These are phyloP conservation scores for Hoplias malabaricus DNA, from an alignment of 2,113 vertebrate species.

Conservation along the genomic window DNA sequence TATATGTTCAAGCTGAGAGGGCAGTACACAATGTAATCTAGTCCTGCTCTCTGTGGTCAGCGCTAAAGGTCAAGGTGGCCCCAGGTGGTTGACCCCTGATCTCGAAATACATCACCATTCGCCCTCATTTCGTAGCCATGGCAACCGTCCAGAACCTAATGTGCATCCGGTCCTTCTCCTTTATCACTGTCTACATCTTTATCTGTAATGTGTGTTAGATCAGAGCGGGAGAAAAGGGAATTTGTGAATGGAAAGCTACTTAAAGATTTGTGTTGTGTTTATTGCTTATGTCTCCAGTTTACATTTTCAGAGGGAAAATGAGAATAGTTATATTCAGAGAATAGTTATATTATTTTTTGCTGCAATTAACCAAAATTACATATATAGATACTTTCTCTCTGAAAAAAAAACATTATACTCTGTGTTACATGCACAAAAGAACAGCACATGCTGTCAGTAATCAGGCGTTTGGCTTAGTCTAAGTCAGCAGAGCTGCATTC, in stretches of 20 bases:
- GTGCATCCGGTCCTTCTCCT: slow-evolving; percentile 3
- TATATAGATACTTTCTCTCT: too few species aligned
- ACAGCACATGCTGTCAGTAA: background rate
- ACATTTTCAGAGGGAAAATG: too few species aligned
- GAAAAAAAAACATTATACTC: background rate
- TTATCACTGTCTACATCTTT: background rate
- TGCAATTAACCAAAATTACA: too few species aligned
- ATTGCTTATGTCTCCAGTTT: too few species aligned
- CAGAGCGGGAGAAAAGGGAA: background rate
- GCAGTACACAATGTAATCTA: background rate
- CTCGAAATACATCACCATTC: background rate
- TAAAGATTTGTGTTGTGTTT: background rate
- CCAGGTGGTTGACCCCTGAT: background rate
- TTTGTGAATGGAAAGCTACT: too few species aligned
- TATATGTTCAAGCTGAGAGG: too few species aligned
- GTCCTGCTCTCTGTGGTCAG: background rate
- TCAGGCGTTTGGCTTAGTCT: slow-evolving; percentile 1
- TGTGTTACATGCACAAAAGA: background rate
- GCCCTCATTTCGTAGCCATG: slow-evolving; percentile 23
- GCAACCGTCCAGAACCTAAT: slow-evolving; percentile 9
- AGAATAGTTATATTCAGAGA: too few species aligned
- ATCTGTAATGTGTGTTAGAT: background rate
- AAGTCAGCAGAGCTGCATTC: slow-evolving; percentile 5
- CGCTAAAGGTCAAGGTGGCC: slow-evolving; percentile 17
- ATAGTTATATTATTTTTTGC: too few species aligned